Base-by-base conservation (phyloP, 2,888 invertebrate species). In the Cataglyphis cursor region DNA sequence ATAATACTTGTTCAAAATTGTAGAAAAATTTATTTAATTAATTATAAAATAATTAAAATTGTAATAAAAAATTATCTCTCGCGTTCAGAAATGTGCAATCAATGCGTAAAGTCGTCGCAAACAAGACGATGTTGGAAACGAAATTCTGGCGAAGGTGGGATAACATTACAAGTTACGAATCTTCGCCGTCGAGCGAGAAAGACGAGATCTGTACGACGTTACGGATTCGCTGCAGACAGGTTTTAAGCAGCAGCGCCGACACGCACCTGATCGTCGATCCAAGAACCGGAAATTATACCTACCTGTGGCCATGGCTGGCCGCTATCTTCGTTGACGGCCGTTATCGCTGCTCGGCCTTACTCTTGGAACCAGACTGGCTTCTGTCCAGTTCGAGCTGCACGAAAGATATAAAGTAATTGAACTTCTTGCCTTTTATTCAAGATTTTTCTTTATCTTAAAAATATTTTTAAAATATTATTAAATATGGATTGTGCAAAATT, bases 241-340 rank as follows among this genome's bases (percentile, higher is more conserved):
- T 90, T 84, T 81, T 93, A 12, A 85, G 80, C 72, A 74, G 82
- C 54, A 85, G 82, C 21, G 62, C 84, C 28, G 78, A 83, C 35
- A 68, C 83, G 35, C 82, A 92, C 31, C 76, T 90, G 62, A 38
- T 85, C 3, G 65, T 89, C n/a, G 86, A 88, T 70, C 85, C 86
- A 12, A 84, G 51, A 15, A 90, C 88, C 28, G 85, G 87, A 41
- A 88, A 84, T 57, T 57, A 93, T 44, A 91, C 93, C 41, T 95
- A 95, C 89, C 89, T 95, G 83, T 96, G 97, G 96, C 97, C 97
- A 0, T 98, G 98, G 98, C 95, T 96, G 91, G 97, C 96, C 0
- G 97, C 97, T 90, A 95, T 98, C 74, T 97, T 96, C 93, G 95
- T 96, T 0, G 96, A 98, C 92, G 98, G 98, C 3, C 93, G 95